Percentiles rank a stretch among this genome's conserved stretches.
phyloP scores from a whole-genome alignment of 2,113 vertebrate species.

The Toxotes jaculatrix region DNA sequence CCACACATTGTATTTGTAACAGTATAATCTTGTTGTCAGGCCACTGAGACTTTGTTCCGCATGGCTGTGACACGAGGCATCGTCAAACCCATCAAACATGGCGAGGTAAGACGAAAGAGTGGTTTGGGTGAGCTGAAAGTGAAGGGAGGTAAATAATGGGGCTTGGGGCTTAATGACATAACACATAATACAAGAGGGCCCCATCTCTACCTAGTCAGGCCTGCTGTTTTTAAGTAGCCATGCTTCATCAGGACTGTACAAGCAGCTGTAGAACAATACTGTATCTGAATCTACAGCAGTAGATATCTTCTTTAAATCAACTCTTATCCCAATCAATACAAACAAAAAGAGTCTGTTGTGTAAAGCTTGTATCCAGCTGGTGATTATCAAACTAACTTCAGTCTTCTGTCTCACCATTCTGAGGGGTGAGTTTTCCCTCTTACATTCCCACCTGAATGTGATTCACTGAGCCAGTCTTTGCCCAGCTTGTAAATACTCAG shows the following conservation, averaged over 20 bases:
- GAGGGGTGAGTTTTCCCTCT: too few relatives aligned
- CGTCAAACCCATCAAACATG: conserved; percentile 82
- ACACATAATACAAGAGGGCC: background rate
- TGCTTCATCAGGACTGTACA: background rate
- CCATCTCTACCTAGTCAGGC: background rate
- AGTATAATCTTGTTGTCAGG: conserved; percentile 65
- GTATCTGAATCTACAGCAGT: background rate
- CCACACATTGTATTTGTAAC: background rate
- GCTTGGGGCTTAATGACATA: background rate
- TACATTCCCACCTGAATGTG: too few relatives aligned
- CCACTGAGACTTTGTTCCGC: conserved; percentile 85
- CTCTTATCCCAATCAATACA: background rate
- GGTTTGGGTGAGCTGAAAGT: background rate
- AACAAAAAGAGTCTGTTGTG: background rate
- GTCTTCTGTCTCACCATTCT: too few relatives aligned
- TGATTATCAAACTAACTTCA: too few relatives aligned
- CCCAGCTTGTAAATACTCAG: too few relatives aligned
- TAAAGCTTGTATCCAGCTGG: too few relatives aligned
- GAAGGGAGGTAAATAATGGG: background rate
- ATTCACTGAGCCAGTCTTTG: too few relatives aligned
- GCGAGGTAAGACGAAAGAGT: conserved; percentile 77
- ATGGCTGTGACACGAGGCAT: conserved; percentile 85
- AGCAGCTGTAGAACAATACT: background rate
- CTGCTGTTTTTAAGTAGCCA: background rate
- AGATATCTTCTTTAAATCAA: background rate